phyloP scores from a whole-genome alignment of 2,113 vertebrate genomes.

The Chaetura pelagica region DNA sequence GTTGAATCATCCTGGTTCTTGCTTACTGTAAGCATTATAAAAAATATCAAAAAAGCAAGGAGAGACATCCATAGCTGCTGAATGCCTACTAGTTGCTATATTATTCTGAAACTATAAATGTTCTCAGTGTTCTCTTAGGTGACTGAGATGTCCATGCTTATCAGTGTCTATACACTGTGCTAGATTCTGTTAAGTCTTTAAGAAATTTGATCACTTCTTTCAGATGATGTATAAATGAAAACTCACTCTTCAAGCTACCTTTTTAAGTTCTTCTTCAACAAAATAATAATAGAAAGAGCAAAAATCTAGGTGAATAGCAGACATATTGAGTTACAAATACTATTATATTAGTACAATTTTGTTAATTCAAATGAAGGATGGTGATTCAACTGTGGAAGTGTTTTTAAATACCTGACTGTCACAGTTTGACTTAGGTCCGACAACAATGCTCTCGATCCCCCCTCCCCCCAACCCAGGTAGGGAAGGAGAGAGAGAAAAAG shows the following conservation, averaged over 20 bases:
- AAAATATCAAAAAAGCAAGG: neutral
- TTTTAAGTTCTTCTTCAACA: neutral
- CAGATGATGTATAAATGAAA: neutral
- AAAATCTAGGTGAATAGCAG: fast-evolving
- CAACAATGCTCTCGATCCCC: too few relatives aligned
- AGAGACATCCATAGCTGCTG: neutral
- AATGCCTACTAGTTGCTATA: neutral
- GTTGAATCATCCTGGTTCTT: neutral
- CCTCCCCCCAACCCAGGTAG: too few relatives aligned
- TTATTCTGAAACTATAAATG: neutral
- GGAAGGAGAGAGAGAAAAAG: too few relatives aligned
- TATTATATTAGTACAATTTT: neutral
- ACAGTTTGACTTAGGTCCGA: too few relatives aligned
- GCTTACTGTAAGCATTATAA: neutral
- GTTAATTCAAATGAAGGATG: neutral
- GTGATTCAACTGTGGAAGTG: neutral
- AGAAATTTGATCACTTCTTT: neutral
- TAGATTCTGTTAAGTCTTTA: neutral
- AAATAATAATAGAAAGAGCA: neutral
- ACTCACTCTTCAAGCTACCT: neutral
- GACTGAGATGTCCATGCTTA: neutral
- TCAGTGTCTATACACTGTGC: neutral
- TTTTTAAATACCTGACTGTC: neutral
- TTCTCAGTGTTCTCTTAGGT: neutral
- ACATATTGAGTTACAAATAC: neutral